Percentiles rank a stretch among this genome's conserved stretches.
phyloP scores from a whole-genome alignment of 1,140 invertebrate genomes.

The Drosophila lacertosa region DNA sequence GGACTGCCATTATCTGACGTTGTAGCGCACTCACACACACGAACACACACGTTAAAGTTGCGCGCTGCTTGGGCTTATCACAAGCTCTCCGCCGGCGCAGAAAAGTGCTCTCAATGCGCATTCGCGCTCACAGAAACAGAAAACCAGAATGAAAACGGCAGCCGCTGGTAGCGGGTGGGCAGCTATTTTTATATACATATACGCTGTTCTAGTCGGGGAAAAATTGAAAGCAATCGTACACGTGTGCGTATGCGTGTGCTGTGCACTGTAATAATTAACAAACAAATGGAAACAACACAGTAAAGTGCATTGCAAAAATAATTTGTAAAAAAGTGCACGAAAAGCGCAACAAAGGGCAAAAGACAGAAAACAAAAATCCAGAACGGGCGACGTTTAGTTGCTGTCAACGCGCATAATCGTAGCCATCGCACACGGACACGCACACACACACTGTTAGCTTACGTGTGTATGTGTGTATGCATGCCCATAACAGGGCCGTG shows the following conservation, averaged over 20 bases:
- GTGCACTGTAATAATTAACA: slow-evolving; percentile 24
- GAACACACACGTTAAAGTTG: slow-evolving; percentile 39
- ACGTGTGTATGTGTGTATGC: slow-evolving; percentile 5
- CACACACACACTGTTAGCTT: slow-evolving; percentile 27
- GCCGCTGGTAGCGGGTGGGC: slow-evolving; percentile 55
- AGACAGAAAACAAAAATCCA: slow-evolving; percentile 35
- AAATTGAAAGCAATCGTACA: slow-evolving; percentile 42
- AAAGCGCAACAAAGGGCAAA: slow-evolving; percentile 31
- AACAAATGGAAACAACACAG: slow-evolving; percentile 1
- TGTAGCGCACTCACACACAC: slow-evolving; percentile 9
- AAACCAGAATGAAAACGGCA: slow-evolving; percentile 50
- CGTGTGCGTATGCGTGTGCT: slow-evolving; percentile 14
- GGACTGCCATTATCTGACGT: slow-evolving; percentile 38
- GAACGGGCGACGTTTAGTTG: slow-evolving; percentile 62
- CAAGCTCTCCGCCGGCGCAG: slow-evolving; percentile 60
- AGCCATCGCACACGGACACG: slow-evolving; percentile 61
- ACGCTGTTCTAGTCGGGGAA: slow-evolving; percentile 47
- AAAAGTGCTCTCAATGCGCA: slow-evolving; percentile 65
- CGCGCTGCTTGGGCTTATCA: slow-evolving; percentile 51
- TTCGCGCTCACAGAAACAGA: slow-evolving; percentile 54
- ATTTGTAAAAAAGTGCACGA: slow-evolving; percentile 4
- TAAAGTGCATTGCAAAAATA: slow-evolving; percentile 20
- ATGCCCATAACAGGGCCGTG: slow-evolving; percentile 19
- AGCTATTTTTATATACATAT: slow-evolving; percentile 65
- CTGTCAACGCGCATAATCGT: slow-evolving; percentile 79